Evolutionary conservation across 1,140 invertebrate genomes (phyloP), one percentile per base, ranked within the genome.

Genomic region (Varroa destructor): DNA sequence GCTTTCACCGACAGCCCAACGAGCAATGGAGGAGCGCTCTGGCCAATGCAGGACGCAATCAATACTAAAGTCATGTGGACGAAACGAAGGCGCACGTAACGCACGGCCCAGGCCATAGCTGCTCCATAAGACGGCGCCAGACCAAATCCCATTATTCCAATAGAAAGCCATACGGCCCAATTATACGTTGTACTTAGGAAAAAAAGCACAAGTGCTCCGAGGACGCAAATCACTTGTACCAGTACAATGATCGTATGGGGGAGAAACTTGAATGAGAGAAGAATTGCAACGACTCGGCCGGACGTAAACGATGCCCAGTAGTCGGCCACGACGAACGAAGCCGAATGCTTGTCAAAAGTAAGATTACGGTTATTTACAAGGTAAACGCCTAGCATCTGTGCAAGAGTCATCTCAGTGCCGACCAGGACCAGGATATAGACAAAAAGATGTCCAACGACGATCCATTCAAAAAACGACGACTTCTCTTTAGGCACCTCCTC

Each of bases 91-190:
- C 46, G 40, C 12, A 67, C 61, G 61, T 67, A 67, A 12, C 61
- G 61, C 12, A 67, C 61, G 46, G 61, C 37, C 61, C 61, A 67
- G 40, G 61, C 40, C 61, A 67, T 67, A 12, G 61, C 61, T 67
- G 61, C 61, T 2, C 61, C 61, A 37, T 67, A 67, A 8, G 12
- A 67, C 61, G 61, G 61, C 40, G 61, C 61, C 61, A 67, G 36
- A 2, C 61, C 61, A 46, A 67, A 67, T 12, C 61, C 61, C 12
- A 67, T 40, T 2, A 67, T 67, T 12, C 61, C 61, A 46, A 67
- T 67, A 1, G 61, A 67, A 2, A 67, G 14, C 61, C 61, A 67
- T 14, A 67, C 40, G 8, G 61, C 40, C 61, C 61, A 67, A 46
- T 67, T 67, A 14, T 67, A 46, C 61, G 61, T 67, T 10, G 46